phyloP scores from a whole-genome alignment of 2,113 vertebrate genomes.

The Neoarius graeffei region DNA sequence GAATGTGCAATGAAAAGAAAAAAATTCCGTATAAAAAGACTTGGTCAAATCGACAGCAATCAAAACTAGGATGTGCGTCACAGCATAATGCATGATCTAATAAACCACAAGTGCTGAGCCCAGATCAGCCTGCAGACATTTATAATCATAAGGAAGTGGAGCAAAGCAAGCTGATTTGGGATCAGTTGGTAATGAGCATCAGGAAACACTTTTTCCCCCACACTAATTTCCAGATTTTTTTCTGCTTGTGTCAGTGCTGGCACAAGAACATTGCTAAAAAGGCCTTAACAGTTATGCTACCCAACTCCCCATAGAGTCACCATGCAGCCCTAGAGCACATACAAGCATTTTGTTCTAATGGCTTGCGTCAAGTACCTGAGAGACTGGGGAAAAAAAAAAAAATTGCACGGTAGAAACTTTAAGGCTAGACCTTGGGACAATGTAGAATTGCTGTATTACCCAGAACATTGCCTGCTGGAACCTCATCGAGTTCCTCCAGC shows the following conservation, averaged over 20 bases:
- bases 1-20: too few relatives aligned
- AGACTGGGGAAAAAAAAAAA: not conserved
- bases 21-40: not conserved
- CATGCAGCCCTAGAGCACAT: not conserved
- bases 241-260: slow-evolving; percentile 2
- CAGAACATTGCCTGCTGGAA: slow-evolving; percentile 90
- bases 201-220: not conserved
- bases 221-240: slow-evolving; percentile 6
- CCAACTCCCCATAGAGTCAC: not conserved
- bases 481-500: slow-evolving; percentile 87
- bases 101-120: not conserved
- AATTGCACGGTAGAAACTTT: not conserved
- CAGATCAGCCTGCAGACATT: not conserved
- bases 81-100: not conserved
- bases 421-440: not conserved
- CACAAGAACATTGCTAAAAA: slow-evolving; percentile 1
- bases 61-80: not conserved
- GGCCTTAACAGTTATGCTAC: slow-evolving; percentile 4
- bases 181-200: not conserved
- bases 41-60: not conserved
- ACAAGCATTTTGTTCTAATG: not conserved
- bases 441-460: slow-evolving; percentile 67
- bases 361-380: slow-evolving; percentile 4
- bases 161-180: not conserved
- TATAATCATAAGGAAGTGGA: not conserved